Percentiles rank a stretch among this genome's conserved stretches.
Evolutionary conservation across 1,140 invertebrate species (phyloP).

Genomic region (Ceratoteleas bidentatus): DNA sequence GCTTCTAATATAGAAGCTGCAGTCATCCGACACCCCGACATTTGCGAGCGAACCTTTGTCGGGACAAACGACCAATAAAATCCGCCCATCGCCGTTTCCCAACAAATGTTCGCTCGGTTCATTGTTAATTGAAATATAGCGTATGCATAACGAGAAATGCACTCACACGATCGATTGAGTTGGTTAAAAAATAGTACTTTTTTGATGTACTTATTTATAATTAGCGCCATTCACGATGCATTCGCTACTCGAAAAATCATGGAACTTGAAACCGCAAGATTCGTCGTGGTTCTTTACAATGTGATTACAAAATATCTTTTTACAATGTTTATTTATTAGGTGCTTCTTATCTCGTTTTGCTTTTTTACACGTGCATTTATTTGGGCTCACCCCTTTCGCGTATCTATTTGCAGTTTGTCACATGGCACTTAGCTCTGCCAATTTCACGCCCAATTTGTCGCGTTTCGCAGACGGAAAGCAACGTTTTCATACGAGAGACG

Average conservation of each 20-base stretch:
- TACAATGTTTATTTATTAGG: too few relatives aligned
- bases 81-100: too few relatives aligned
- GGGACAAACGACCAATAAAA: neutral
- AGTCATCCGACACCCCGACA: conserved; percentile 48
- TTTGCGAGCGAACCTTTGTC: conserved; percentile 21
- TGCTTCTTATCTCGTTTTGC: neutral
- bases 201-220: conserved; percentile 31
- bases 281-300: conserved; percentile 28
- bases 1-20: conserved; percentile 72
- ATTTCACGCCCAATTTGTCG: too few relatives aligned
- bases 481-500: too few relatives aligned
- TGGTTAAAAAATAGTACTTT: conserved; percentile 47
- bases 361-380: too few relatives aligned
- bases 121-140: neutral
- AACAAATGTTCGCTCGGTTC: too few relatives aligned
- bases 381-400: too few relatives aligned
- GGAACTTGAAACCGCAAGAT: conserved; percentile 49
- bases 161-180: conserved; percentile 9
- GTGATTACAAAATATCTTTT: conserved; percentile 20
- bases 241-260: conserved; percentile 24
- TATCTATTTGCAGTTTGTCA: conserved; percentile 8
- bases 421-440: conserved; percentile 18
- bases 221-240: conserved; percentile 34
- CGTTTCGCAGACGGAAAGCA: too few relatives aligned
- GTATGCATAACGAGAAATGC: conserved; percentile 16